Evolutionary conservation across 2,797 vertebrate genomes (phyloP).

Genomic region (Pangasius mekongensis): DNA sequence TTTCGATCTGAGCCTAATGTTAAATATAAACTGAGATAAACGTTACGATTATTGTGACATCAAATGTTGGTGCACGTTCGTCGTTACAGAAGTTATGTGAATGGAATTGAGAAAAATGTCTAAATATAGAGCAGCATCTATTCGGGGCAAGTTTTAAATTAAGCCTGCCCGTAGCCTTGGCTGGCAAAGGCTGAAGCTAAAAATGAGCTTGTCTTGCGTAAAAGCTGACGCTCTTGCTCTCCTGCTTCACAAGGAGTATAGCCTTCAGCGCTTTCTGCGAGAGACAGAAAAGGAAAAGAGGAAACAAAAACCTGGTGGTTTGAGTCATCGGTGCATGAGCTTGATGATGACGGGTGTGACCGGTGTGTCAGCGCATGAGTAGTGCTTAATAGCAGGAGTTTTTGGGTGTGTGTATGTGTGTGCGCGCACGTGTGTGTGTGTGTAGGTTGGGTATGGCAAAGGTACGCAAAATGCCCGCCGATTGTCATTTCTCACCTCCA

Average conservation of each 20-base stretch:
- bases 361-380: slow-evolving; percentile 60
- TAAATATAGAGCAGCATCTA: slow-evolving; percentile 66
- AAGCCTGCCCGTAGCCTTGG: slow-evolving; percentile 45
- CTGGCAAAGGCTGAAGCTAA: slow-evolving; percentile 62
- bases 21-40: neutral
- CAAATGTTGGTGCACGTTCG: neutral
- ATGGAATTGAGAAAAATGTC: slow-evolving; percentile 34
- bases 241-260: slow-evolving; percentile 47
- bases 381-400: slow-evolving; percentile 30
- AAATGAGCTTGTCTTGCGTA: slow-evolving; percentile 51
- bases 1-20: neutral
- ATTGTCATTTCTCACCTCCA: neutral
- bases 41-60: too few species aligned
- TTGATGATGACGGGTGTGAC: slow-evolving; percentile 67
- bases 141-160: slow-evolving; percentile 60
- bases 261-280: slow-evolving; percentile 33
- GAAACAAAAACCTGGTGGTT: slow-evolving; percentile 53
- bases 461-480: neutral
- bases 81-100: neutral
- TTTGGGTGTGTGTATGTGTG: slow-evolving; percentile 12
- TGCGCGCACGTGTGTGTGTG: neutral
- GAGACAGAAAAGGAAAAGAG: slow-evolving; percentile 54
- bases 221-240: slow-evolving; percentile 55
- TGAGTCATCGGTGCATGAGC: slow-evolving; percentile 57
- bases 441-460: slow-evolving; percentile 12